phyloP scores from a whole-genome alignment of 2,113 vertebrate genomes.

The Xiphophorus maculatus region DNA sequence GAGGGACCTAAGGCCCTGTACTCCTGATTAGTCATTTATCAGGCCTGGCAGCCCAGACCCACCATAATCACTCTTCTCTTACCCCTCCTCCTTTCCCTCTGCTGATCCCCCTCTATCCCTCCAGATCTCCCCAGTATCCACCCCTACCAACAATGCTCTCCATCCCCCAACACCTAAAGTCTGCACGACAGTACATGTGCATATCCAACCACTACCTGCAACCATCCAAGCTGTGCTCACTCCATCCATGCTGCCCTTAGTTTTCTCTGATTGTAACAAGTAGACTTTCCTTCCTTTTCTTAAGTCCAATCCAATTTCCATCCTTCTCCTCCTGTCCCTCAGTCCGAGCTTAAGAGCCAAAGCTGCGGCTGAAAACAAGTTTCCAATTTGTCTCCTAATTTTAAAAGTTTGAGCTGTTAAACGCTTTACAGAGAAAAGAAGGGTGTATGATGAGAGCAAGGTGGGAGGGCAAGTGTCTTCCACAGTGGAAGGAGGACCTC shows the following conservation, averaged over 20 bases:
- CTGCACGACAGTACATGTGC: conserved; percentile 44
- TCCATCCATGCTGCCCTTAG: conserved; percentile 38
- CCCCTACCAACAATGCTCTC: conserved; percentile 64
- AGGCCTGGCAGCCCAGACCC: conserved; percentile 77
- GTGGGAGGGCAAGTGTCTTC: conserved; percentile 72
- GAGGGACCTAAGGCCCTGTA: conserved; percentile 77
- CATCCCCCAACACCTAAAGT: conserved; percentile 63
- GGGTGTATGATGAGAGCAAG: conserved; percentile 57
- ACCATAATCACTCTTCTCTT: conserved; percentile 79
- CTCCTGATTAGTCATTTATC: conserved; percentile 82
- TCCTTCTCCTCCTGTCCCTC: conserved; percentile 24
- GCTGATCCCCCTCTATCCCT: conserved; percentile 85
- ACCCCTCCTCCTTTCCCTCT: conserved; percentile 63
- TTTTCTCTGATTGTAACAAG: conserved; percentile 16
- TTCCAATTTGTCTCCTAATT: conserved; percentile 60
- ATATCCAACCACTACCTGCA: conserved; percentile 53
- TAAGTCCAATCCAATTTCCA: conserved; percentile 31
- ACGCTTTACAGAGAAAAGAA: conserved; percentile 36
- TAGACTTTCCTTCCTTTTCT: conserved; percentile 17
- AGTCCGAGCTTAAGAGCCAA: conserved; percentile 43
- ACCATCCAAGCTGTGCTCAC: conserved; percentile 20
- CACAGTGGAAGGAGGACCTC: conserved; percentile 60
- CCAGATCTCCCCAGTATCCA: conserved; percentile 74
- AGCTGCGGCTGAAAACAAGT: conserved; percentile 56
- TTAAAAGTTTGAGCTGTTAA: conserved; percentile 43